Base-by-base conservation (phyloP, 1,140 invertebrate species). In the Polypedilum vanderplanki region DNA sequence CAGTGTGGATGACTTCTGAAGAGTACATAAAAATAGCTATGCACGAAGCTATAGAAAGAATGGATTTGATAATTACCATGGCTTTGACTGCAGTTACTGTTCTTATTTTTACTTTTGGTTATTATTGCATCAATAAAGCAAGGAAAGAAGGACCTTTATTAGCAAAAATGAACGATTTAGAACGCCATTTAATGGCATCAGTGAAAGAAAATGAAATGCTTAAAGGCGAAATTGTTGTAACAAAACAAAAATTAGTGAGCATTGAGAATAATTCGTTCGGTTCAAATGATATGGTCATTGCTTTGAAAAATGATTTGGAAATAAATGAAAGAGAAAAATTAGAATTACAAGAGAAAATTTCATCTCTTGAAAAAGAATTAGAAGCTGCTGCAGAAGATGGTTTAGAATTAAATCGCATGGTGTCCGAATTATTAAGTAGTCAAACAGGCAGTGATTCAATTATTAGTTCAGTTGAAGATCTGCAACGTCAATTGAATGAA, bases 91-190 rank as follows among this genome's bases (percentile, higher is more conserved):
- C 90, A n/a, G 80, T 86, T 57, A 88, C 89, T 4, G 87, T 89
- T 8, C 80, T 92, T 15, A 80, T 91, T 75, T 92, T 93, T 78
- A 87, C 88, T n/a, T 86, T 92, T 74, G 90, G 89, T 22, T 91
- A 91, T 82, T 90, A 91, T 81, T 89, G 89, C 77, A 87, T 91
- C 77, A 90, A 91, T 82, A 91, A 90, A 79, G 88, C 84, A 78
- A 87, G 88, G 78, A 86, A 89, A 78, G 90, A 89, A 79, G 83
- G 83, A 24, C 82, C 83, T 12, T 80, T 90, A 3, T 84, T 90
- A 33, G 83, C 83, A 0, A 87, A 85, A 78, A 86, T 90, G 73
- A 90, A 90, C 80, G 82, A 86, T 76, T 80, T 90, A 41, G 88
- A 90, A 77, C 79, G 81, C 22, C 81, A 80, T 76, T 73, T 83